Conservation (phyloP, 2,113 vertebrate species). For the Triplophysa rosa region DNA sequence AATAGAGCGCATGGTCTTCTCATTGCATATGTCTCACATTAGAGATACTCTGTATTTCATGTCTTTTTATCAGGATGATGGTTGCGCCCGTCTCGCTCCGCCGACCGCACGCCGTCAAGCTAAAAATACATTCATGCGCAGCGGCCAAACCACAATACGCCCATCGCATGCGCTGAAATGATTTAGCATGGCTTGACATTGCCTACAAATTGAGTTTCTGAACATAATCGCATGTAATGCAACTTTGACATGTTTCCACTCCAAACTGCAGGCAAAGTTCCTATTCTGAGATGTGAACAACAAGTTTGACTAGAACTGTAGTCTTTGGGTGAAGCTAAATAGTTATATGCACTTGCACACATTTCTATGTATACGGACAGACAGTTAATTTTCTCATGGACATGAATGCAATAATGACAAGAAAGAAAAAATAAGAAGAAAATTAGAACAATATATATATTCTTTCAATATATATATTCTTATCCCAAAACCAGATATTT, state of each 20-base stretch:
- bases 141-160: slow-evolving; percentile 56
- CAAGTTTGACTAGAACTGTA: slow-evolving; percentile 6
- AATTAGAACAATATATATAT: too few species aligned
- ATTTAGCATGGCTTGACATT: slow-evolving; percentile 62
- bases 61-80: slow-evolving; percentile 71
- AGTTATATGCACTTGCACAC: too few species aligned
- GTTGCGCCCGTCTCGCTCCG: slow-evolving; percentile 48
- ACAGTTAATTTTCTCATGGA: too few species aligned
- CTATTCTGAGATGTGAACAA: neutral
- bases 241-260: slow-evolving; percentile 11
- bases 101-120: slow-evolving; percentile 45
- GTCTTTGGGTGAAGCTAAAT: neutral
- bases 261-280: neutral
- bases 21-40: slow-evolving; percentile 66
- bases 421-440: too few species aligned
- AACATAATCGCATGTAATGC: slow-evolving; percentile 54
- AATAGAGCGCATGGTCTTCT: slow-evolving; percentile 43
- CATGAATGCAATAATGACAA: too few species aligned
- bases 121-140: slow-evolving; percentile 67
- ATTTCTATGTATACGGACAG: too few species aligned
- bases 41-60: slow-evolving; percentile 68
- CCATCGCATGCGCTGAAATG: slow-evolving; percentile 65
- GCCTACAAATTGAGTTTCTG: slow-evolving; percentile 56
- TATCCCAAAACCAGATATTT: too few species aligned
- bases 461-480: too few species aligned